These are phyloP conservation scores for Campoletis sonorensis DNA, from an alignment of 1,140 invertebrate species.

Conservation along the genomic window DNA sequence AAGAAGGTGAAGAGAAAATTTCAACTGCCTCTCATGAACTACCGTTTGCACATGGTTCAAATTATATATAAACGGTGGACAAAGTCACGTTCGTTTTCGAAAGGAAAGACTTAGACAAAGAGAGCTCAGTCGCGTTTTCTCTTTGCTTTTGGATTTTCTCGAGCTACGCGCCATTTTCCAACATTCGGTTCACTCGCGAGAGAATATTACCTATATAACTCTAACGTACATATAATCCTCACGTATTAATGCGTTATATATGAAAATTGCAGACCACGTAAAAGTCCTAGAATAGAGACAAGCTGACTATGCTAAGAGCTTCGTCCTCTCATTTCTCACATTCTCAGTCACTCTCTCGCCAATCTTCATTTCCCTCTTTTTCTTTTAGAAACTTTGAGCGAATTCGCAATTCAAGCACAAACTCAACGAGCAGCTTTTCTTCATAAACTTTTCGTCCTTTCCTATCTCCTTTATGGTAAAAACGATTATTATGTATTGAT, in stretches of 20 bases:
- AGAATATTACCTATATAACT: constrained; percentile 53
- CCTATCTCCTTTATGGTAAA: constrained; percentile 34
- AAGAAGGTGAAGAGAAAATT: not conserved
- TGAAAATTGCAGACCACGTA: constrained; percentile 60
- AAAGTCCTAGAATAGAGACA: constrained; percentile 55
- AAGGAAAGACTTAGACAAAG: constrained; percentile 57
- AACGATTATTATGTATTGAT: constrained; percentile 48
- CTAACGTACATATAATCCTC: constrained; percentile 54
- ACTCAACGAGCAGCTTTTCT: constrained; percentile 39
- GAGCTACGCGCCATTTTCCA: constrained; percentile 19
- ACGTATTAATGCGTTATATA: constrained; percentile 64
- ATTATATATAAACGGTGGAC: constrained; percentile 47
- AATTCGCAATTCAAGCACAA: constrained; percentile 61
- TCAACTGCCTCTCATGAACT: not conserved
- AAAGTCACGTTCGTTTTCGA: constrained; percentile 65
- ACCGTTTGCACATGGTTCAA: constrained; percentile 42
- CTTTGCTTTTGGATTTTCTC: constrained; percentile 47
- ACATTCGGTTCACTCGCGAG: constrained; percentile 10
- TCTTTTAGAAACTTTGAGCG: constrained; percentile 49
- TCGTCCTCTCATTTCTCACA: not conserved
- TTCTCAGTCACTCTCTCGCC: constrained; percentile 14
- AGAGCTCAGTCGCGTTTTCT: constrained; percentile 39
- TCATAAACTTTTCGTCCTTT: constrained; percentile 21
- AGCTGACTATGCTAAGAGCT: constrained; percentile 53
- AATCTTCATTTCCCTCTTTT: not conserved